Base-by-base conservation (phyloP, 1,140 invertebrate species). In the Tetranychus cinnabarinus region DNA sequence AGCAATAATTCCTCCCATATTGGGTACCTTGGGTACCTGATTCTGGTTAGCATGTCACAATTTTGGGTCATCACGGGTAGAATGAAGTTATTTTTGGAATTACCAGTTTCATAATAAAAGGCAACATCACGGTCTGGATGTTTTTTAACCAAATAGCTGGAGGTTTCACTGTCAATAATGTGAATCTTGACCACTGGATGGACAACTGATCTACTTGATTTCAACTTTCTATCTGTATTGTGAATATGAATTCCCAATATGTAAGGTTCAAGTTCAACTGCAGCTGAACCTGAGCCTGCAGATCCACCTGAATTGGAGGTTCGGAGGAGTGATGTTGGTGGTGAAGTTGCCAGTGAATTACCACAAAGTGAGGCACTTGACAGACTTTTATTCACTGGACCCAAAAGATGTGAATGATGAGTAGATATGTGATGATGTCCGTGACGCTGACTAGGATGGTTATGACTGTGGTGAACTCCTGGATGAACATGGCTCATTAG, bases 1-100 rank as follows among this genome's bases (percentile, higher is more conserved):
- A 82, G 68, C 1, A 82, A 64, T 57, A 80, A 70, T 66, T 82
- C 80, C 65, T 82, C 78, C 81, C 81, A 82, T 1, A 72, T 66
- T 2, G 80, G 80, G 39, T 74, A 47, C 4, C 39, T 5, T 5
- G 63, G 56, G n/a, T 37, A 65, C 55, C 61, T 66, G 71, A 70
- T 42, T 59, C 34, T 42, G 15, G n/a, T 42, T 10, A 59, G 5
- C 64, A 75, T 72, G 62, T 73, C 70, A 69, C 69, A 75, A 23
- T 74, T 72, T 60, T 74, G 70, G 15, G 72, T 74, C 68, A 74
- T 73, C 33, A 75, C 70, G 7, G 73, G 73, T 36, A 73, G 61
- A 12, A 76, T 69, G 52, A 68, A 66, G 39, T 71, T 68, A 35
- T 73, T 62, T 45, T 69, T 61, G 6, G 70, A 68, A 61, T 70